Base-by-base conservation (phyloP, 2,888 invertebrate genomes). In the Aplocera efformata region DNA sequence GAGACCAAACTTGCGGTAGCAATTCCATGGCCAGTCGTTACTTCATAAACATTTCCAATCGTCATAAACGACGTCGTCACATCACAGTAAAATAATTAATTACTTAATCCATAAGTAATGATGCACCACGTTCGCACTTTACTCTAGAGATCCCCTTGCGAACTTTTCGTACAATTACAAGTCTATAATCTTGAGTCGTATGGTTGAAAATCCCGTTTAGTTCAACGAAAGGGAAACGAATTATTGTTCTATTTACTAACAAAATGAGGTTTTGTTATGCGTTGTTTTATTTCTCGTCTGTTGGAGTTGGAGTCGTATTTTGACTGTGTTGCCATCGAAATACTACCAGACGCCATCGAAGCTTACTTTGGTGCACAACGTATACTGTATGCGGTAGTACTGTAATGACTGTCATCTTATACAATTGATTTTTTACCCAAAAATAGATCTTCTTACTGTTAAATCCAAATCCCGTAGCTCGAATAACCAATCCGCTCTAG, bases 281-380 rank as follows among this genome's bases (percentile, higher is more conserved):
- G 32, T 40, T 32, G 24, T 36, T 33, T 36, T 32, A 40, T 40
- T 33, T 36, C 25, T 23, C 34, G 37, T 45, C 32, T 45, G 29
- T 35, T 23, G 25, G 32, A 40, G 32, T 34, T 29, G 32, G 35
- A 36, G 17, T 22, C 25, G 9, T 17, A 17, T 17, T 5, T 17
- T 3, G 3, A 3, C 13, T 17, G 5, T 5, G 2, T 17, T 5
- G 2, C 13, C 5, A 17, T 3, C 31, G 21, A 1, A 23, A 25
- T 28, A 31, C 40, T 36, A 35, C 45, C 32, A 36, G 39, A 25
- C 36, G 23, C 4, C 23, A 47, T 43, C 48, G 47, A 41, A 50
- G 44, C 41, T 54, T 42, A 57, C 51, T 50, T 54, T 57, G 53
- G 64, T 61, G 62, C 56, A 57, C 51, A 64, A 64, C n/a, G n/a